Base-by-base conservation (phyloP, 2,113 vertebrate genomes). In the Caranx melampygus region DNA sequence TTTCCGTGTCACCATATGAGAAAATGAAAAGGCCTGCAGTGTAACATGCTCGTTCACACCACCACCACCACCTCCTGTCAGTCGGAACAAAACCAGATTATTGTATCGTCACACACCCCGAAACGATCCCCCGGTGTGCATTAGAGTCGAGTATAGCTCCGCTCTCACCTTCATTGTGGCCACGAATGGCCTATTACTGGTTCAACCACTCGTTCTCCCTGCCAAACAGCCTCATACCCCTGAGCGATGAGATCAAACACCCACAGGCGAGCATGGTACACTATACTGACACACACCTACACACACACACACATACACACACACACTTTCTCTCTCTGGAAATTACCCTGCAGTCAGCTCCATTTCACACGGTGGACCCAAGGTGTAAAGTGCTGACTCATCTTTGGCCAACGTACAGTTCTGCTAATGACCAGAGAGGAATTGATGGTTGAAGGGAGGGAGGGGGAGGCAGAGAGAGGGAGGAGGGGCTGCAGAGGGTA, bases 351-450 rank as follows among this genome's bases (percentile, higher is more conserved):
- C 80, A 84, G 91, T 92, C 89, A 87, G 90, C 88, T 90, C 84
- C 78, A 82, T 92, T 90, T 88, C 79, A 87, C 86, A 83, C 45
- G 1, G 71, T 44, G 54, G 81, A 85, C 69, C 84, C 47, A 54
- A 79, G 77, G 88, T 91, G 84, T 78, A 88, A 91, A 91, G 71
- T 71, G 92, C 93, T 92, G 91, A 92, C 82, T 91, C 91, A 90
- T 89, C 73, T 67, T 86, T 93, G 87, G 89, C 87, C 77, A 74
- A 60, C 60, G 4, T 72, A 84, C 79, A 82, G 81, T 57, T 82
- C 65, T 82, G 75, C 78, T 89, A 90, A 91, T 89, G 58, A 79
- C 78, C 79, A 84, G 49, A 73, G 64, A 83, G 74, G 31, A 81
- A 88, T 75, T 40, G 75, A 81, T 81, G 31, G 82, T 66, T 83